Conservation (phyloP, 2,797 vertebrate species). For the Crocodylus rhombifer region DNA sequence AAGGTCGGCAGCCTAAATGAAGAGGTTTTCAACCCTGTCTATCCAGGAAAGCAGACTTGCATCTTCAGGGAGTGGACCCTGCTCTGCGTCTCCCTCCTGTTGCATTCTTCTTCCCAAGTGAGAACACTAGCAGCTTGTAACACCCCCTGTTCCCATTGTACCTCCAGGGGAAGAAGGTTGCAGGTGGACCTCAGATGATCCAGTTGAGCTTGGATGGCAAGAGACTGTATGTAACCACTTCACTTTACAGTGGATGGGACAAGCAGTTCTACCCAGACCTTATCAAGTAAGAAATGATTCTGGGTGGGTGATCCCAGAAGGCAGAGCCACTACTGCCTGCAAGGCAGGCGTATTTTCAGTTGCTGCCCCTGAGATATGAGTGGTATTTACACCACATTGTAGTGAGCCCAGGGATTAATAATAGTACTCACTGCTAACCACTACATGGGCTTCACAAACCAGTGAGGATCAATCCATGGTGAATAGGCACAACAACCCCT, state of each 20-base stretch:
- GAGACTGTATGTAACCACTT: conserved; percentile 90
- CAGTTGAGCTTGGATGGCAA: conserved; percentile 93
- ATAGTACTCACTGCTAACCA: background rate
- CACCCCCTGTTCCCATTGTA: rapidly evolving
- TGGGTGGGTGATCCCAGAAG: background rate
- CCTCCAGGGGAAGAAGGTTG: conserved; percentile 86
- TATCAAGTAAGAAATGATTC: conserved; percentile 80
- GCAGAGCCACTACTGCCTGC: no score
- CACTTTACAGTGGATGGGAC: conserved; percentile 94
- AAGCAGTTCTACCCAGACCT: conserved; percentile 94
- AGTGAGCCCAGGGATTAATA: background rate
- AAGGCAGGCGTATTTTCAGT: background rate
- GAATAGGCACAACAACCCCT: background rate
- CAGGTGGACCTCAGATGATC: conserved; percentile 92
- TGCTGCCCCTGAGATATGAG: background rate
- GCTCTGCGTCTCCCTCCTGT: background rate
- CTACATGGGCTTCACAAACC: background rate
- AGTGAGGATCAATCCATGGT: background rate
- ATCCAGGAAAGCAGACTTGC: background rate
- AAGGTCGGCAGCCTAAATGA: background rate
- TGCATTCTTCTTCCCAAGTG: background rate
- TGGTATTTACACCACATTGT: background rate
- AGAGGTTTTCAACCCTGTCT: background rate
- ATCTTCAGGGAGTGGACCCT: background rate
- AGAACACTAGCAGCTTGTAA: background rate